Base-by-base conservation (phyloP, 2,888 invertebrate genomes). In the Neoscelio sp. region DNA sequence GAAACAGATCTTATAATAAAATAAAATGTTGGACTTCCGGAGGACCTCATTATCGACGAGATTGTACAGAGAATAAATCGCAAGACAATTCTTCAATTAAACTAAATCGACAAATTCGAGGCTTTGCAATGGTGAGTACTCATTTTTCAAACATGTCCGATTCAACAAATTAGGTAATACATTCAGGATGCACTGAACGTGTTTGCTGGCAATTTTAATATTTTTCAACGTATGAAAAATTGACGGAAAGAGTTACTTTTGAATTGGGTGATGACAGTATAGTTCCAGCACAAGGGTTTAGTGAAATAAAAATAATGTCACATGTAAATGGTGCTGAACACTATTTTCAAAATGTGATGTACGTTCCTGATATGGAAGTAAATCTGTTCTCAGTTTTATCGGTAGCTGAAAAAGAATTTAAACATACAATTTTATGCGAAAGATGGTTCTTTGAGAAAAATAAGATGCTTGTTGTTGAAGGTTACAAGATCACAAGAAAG, bases 151-250 rank as follows among this genome's bases (percentile, higher is more conserved):
- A n/a, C n/a, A n/a, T n/a, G n/a, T 23, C 26, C 5, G 68, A 70
- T 23, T 3, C 58, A 17, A 58, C 46, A 0, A 48, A 58, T 20
- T 71, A 44, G 70, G 26, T 75, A 6, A 75, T 68, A 4, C 48
- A 75, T 20, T 75, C 70, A 7, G 62, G 70, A 10, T 71, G 70
- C 46, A 76, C 62, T 5, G 70, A 76, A 17, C 70, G 71, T 71
- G 62, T 76, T 1, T 76, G 70, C 2, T 76, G 62, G 50, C 62
- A 52, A 33, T 6, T 76, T 0, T 50, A 62, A 40, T 62, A n/a
- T n/a, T n/a, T n/a, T n/a, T n/a, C n/a, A n/a, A n/a, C n/a, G n/a
- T n/a, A n/a, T n/a, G n/a, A n/a, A 33, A 50, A 60, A 12, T 13
- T 76, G 17, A 20, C 15, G 23, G 35, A 50, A 44, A 8, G 7